Percentiles rank a stretch among this genome's conserved stretches.
Conservation (phyloP, 2,113 vertebrate species). For the pig (Sus scrofa) region T2T-Sscrofa CM000824.6:96371501-96372000, state of each 20-base stretch:
- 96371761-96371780: background rate
- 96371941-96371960: too few relatives aligned
- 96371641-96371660: background rate
- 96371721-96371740: background rate
- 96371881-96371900: background rate
- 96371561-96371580: background rate
- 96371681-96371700: background rate
- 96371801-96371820: background rate
- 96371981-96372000: too few relatives aligned
- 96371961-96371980: too few relatives aligned
- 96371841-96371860: background rate
- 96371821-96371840: background rate
- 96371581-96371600: background rate
- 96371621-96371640: background rate
- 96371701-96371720: background rate
- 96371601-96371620: background rate
- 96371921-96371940: too few relatives aligned
- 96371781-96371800: fast-evolving
- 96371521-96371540: background rate
- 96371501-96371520: background rate
- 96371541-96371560: background rate
- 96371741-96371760: background rate
- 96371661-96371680: background rate
- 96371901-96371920: background rate
- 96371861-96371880: background rate